These are phyloP conservation scores for Papilio protenor DNA, from an alignment of 2,888 invertebrate species.

Conservation along the genomic window DNA sequence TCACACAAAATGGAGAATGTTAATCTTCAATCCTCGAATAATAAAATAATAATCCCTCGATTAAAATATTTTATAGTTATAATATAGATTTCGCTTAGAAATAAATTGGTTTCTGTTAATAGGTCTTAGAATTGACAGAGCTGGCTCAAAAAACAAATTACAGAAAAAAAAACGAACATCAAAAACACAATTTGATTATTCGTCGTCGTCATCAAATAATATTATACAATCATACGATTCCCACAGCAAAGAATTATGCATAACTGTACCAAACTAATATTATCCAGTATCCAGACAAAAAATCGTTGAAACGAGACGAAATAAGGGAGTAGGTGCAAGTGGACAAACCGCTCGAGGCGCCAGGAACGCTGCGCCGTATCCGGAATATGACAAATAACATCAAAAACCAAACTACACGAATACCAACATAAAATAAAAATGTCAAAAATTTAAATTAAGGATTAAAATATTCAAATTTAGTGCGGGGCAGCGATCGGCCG, in stretches of 20 bases:
- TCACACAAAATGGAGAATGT: conserved; percentile 3
- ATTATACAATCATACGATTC: neutral
- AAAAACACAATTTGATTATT: neutral
- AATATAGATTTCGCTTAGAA: neutral
- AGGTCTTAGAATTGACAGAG: neutral
- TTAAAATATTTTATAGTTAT: neutral
- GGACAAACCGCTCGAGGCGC: conserved; percentile 63
- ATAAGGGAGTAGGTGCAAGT: conserved; percentile 25
- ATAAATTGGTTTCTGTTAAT: neutral
- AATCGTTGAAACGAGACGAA: neutral
- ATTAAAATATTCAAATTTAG: conserved; percentile 85
- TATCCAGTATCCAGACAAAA: conserved; percentile 8
- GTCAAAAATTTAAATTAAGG: conserved; percentile 85
- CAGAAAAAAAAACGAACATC: neutral
- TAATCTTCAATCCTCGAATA: conserved; percentile 16
- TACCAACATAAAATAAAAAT: conserved; percentile 85
- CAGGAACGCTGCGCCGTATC: conserved; percentile 72
- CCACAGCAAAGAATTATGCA: neutral
- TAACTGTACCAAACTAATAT: neutral
- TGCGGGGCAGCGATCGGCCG: conserved; percentile 70
- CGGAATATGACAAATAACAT: conserved; percentile 83
- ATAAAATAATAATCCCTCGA: conserved; percentile 7
- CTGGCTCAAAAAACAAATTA: neutral
- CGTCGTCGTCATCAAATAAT: neutral
- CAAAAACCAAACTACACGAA: conserved; percentile 83